Evolutionary conservation across 2,113 vertebrate genomes (phyloP).

Genomic region (Mionectes macconnelli): DNA sequence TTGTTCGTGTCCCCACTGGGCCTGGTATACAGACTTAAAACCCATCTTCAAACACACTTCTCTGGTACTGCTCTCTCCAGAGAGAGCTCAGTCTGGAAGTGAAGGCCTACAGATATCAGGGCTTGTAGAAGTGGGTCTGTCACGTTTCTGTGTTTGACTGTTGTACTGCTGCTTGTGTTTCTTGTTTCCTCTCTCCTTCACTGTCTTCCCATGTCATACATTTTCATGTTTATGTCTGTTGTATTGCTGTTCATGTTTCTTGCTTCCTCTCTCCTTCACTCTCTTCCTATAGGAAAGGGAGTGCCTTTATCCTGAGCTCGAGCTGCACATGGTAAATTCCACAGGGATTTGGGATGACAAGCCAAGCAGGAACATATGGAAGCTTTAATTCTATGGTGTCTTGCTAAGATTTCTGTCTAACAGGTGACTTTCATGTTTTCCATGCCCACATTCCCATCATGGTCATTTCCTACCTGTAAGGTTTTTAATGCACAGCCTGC

Average conservation of each 20-base stretch:
- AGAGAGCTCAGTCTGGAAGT: background rate
- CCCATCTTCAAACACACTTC: background rate
- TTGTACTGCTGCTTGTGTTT: background rate
- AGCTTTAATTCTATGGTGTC: background rate
- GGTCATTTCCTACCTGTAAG: background rate
- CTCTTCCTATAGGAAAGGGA: background rate
- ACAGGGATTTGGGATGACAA: background rate
- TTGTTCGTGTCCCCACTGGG: accelerated
- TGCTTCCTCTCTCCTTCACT: background rate
- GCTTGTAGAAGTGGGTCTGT: background rate
- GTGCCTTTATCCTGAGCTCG: accelerated
- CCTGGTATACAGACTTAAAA: background rate
- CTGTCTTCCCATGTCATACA: background rate
- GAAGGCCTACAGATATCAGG: background rate
- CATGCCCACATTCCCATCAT: background rate
- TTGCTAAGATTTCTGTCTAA: background rate
- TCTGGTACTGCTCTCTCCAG: background rate
- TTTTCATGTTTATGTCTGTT: background rate
- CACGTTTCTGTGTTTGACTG: background rate
- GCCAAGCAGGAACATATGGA: accelerated
- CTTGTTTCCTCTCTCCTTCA: background rate
- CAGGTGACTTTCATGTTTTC: background rate
- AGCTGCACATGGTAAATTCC: background rate
- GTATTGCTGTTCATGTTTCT: background rate
- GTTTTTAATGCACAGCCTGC: background rate